phyloP scores from a whole-genome alignment of 1,140 invertebrate genomes.

The Zaprionus vittiger region DNA sequence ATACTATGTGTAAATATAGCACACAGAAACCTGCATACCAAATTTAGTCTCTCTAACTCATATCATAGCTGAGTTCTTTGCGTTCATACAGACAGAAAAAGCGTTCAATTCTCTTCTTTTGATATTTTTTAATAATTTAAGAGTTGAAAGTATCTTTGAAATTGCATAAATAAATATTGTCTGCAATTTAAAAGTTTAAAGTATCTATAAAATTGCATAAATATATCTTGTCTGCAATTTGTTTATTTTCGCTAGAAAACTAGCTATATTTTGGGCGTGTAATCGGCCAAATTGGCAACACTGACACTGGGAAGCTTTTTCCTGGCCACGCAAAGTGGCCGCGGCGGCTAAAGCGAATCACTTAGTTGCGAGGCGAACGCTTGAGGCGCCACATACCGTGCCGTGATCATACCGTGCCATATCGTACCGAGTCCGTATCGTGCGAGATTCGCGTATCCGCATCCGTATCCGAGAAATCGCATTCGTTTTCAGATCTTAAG shows the following conservation, averaged over 20 bases:
- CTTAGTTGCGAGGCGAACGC: constrained; percentile 65
- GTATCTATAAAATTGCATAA: too few relatives aligned
- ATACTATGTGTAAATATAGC: neutral
- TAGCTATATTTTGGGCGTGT: neutral
- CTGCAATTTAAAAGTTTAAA: neutral
- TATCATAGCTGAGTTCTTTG: neutral
- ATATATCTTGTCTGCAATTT: neutral
- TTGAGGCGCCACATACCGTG: constrained; percentile 48
- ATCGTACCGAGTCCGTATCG: constrained; percentile 35
- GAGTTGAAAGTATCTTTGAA: too few relatives aligned
- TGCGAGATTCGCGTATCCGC: constrained; percentile 59
- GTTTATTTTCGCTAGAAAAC: constrained; percentile 40
- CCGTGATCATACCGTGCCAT: constrained; percentile 25
- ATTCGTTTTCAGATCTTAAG: constrained; percentile 25
- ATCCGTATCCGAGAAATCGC: constrained; percentile 28
- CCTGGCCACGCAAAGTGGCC: constrained; percentile 50
- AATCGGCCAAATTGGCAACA: neutral
- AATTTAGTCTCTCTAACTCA: neutral
- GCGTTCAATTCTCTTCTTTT: neutral
- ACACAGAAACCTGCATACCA: neutral
- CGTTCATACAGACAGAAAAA: neutral
- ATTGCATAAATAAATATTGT: neutral
- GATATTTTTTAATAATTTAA: too few relatives aligned
- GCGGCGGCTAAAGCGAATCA: constrained; percentile 24
- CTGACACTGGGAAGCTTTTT: constrained; percentile 52